Base-by-base conservation (phyloP, 2,888 invertebrate species). In the Matsumyia berberina region DNA sequence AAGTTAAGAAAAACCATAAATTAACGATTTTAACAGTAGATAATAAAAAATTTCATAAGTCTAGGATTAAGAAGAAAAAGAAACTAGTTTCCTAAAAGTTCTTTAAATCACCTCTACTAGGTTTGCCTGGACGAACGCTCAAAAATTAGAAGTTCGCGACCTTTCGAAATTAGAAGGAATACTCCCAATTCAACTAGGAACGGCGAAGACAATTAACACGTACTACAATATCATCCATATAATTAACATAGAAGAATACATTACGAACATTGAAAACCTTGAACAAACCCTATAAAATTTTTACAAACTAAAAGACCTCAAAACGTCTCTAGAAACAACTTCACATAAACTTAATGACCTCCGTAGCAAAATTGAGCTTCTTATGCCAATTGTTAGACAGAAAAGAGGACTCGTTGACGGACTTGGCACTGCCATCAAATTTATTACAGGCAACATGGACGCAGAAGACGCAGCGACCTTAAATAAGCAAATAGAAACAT, bases 351-450 rank as follows among this genome's bases (percentile, higher is more conserved):
- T 74, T 9, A 60, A 64, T 17, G 57, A 42, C 7, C 46, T 66
- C 1, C 8, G 24, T 8, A 5, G 15, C 3, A 74, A 64, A 33
- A 17, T 74, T n/a, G 15, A 66, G 12, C 31, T 17, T 5, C 44
- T 74, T 7, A 5, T 35, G 19, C 64, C 64, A 33, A 64, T 8
- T 49, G 12, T 33, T 35, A 42, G 77, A 42, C 46, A 51, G 5
- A 77, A 69, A 39, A 69, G 60, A 60, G 67, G 67, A 15, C 35
- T 77, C 5, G 31, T 69, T n/a, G 33, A 77, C 53, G 60, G 58
- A 7, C n/a, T 74, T 29, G 37, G 51, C 9, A 17, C 51, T 8
- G 39, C 17, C 6, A 29, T 53, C 6, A 53, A 67, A n/a, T 39
- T 37, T 7, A 62, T 44, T 24, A 62, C 44, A 29, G 60, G 42